A percentile compares a stretch with the other conserved stretches of the same genome.
Conservation (phyloP, 23 tunicate species). For the Trididemnum miniatum region DNA sequence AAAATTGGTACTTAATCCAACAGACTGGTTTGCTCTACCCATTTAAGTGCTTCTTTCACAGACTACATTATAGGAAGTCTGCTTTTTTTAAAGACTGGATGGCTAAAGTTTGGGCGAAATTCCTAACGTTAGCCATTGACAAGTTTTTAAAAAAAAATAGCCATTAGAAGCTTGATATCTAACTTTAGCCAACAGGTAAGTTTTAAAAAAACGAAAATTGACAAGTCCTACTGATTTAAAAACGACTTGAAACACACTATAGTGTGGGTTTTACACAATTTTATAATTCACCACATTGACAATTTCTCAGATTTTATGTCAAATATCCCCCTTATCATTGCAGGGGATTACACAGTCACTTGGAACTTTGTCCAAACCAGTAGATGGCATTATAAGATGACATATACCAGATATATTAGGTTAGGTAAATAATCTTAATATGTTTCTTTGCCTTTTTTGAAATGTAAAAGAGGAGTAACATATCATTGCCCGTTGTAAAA, state of each 20-base stretch:
- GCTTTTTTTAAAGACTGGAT: not conserved
- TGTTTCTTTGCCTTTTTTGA: too few species aligned
- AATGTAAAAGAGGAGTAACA: too few species aligned
- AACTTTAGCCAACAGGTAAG: not conserved
- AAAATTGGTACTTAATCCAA: not conserved
- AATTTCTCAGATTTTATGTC: not conserved
- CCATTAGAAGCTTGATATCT: too few species aligned
- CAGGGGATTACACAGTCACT: too few species aligned
- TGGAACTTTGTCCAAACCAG: too few species aligned
- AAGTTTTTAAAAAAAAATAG: not conserved
- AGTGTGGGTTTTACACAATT: not conserved
- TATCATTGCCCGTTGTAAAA: too few species aligned
- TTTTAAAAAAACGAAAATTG: not conserved
- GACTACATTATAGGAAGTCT: not conserved
- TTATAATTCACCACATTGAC: not conserved
- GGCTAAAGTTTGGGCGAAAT: not conserved
- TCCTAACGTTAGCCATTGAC: not conserved
- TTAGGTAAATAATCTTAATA: too few species aligned
- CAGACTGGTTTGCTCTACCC: constrained; percentile 1
- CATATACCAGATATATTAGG: too few species aligned
- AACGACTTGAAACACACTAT: not conserved
- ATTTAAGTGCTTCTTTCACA: not conserved
- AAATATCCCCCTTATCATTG: not conserved
- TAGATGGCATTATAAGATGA: too few species aligned
- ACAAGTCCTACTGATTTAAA: not conserved